Base-by-base conservation (phyloP, 2,888 invertebrate genomes). In the Catocala nupta region DNA sequence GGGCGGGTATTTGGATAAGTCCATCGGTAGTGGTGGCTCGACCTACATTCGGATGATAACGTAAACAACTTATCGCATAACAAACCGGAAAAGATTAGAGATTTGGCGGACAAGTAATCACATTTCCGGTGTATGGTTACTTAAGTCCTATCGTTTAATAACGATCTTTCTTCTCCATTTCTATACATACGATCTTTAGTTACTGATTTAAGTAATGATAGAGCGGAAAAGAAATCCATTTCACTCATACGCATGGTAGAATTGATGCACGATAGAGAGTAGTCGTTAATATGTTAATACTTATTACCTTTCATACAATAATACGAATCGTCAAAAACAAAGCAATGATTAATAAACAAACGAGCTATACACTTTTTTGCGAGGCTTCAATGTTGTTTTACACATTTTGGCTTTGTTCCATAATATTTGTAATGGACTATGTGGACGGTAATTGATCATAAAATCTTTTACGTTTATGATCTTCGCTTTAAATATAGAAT, bases 1-100 rank as follows among this genome's bases (percentile, higher is more conserved):
- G 65, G 67, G 63, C 59, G 62, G 68, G 56, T 75, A 75, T 75
- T 77, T 75, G 75, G 78, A 53, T 70, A 72, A 67, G 68, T 77
- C 77, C 76, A 80, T 82, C 73, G 79, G 78, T 76, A 74, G 66
- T 67, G 70, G 70, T 71, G 67, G 70, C 72, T 75, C 78, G 79
- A 83, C 81, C 82, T 72, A 78, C 72, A 78, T 76, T 72, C 63
- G 43, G 53, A 66, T 65, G 63, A 62, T 70, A 69, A 66, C 58
- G 63, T 68, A 61, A 72, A 68, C 62, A 67, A 62, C 44, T 62
- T 70, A 51, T 64, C 65, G 64, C 65, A 71, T 62, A 65, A 69
- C 52, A 63, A 42, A 70, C 73, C 67, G 64, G 65, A 75, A 65
- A 66, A 65, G 48, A 53, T 75, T 70, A 61, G 54, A 56, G 52